Evolutionary conservation across 2,888 invertebrate species (phyloP), one percentile per base, ranked within the genome.

Genomic region (Hypena proboscidalis): DNA sequence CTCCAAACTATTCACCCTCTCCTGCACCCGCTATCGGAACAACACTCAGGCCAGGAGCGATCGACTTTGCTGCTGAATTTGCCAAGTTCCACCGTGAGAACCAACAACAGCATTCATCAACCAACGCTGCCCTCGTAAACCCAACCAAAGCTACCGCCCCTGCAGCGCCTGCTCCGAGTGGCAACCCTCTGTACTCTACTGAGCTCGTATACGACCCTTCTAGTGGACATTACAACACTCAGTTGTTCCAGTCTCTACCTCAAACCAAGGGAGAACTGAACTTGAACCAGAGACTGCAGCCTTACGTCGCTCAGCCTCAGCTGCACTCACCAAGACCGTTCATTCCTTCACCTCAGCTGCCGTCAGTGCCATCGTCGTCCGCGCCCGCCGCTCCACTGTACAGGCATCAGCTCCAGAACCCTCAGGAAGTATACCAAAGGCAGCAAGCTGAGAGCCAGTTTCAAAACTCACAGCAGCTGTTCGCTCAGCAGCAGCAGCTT

Each of bases 201-300:
- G 95, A 96, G 72, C 85, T 96, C 17, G 92, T 96, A 0, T 96
- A 92, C 78, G 96, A 96, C 79, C 96, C 95, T 10, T 78, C 93
- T 19, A 94, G 94, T 60, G 96, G 96, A 32, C 94, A 94, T 67
- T 96, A 96, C 90, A 94, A 95, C 71, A 95, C 95, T 15, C 95
- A 95, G 62, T 86, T 95, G 25, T 95, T 93, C 88, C 96, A 96
- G 80, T 92, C 93, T 9, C 83, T 96, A 35, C 95, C 96, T 13
- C 95, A 95, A 80, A 93, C 93, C 27, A 92, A 93, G 53, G 95
- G 94, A 51, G 95, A 95, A 65, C 91, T 95, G 68, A 93, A 93
- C 60, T 78, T 95, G 56, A 95, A 93, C 81, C 95, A 95, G 74
- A 92, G 94, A 68, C 93, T 95, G 62, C 95, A 95, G 81, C 95